Evolutionary conservation across 2,888 invertebrate species (phyloP), one percentile per base, ranked within the genome.

Genomic region (Charanyca ferruginea): DNA sequence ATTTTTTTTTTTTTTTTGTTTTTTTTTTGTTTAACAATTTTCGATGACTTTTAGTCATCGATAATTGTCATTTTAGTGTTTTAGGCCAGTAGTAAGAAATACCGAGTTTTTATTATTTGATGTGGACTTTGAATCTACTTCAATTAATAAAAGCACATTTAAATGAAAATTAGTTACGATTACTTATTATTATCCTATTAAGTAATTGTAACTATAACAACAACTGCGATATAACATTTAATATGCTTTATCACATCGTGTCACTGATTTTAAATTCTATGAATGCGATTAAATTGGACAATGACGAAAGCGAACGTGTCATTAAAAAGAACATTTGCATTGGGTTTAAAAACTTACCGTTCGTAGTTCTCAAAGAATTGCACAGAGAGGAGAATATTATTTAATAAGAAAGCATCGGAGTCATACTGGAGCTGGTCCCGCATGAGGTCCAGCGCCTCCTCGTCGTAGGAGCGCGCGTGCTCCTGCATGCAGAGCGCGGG

Each of bases 311-410:
- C 20, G 35, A 51, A 42, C 9, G 45, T 5, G 22, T 44, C 5
- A 47, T 59, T 47, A 54, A 23, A 47, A 57, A 57, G 3, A 23
- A 44, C 16, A 42, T 32, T 9, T 18, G n/a, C 8, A 44, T 35
- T 47, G 6, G 4, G 5, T 23, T 44, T 32, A 8, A 48, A 41
- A 41, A 62, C 81, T 78, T 61, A 98, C 98, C 96, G 96, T 88
- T 98, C 97, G 85, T 96, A 98, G 89, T 98, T 97, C 77, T 97
- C 96, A 84, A 98, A 98, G 92, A 98, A 98, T 91, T 98, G 97
- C 23, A 97, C 95, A 16, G 97, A 96, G 88, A 98, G 95, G 61
- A 98, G 94, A 64, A 98, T 96, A 87, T 98, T 97, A 87, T 98
- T 98, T 13, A 98, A 90, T 11, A 98, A 92, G 88, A 98, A 98